Evolutionary conservation across 1,140 invertebrate species (phyloP).

Genomic region (Leptinotarsa lineolata): DNA sequence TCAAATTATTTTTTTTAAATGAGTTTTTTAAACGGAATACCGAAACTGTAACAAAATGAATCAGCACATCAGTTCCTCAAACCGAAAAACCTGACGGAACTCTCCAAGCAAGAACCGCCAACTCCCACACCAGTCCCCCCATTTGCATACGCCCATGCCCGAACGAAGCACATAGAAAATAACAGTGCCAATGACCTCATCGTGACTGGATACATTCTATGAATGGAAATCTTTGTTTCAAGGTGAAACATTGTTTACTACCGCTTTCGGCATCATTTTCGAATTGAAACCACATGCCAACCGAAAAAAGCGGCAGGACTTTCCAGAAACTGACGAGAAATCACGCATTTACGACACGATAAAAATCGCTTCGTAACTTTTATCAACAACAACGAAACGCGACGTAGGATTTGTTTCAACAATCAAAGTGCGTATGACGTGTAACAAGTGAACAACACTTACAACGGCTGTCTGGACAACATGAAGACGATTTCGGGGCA

Average conservation of each 20-base stretch:
- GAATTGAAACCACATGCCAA: background rate
- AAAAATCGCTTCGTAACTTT: background rate
- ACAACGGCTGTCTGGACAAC: background rate
- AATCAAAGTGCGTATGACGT: background rate
- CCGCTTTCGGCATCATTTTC: constrained; percentile 14
- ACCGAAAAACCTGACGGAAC: too few relatives aligned
- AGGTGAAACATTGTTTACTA: constrained; percentile 30
- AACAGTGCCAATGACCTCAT: constrained; percentile 41
- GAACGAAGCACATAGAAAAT: constrained; percentile 25
- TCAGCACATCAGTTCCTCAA: too few relatives aligned
- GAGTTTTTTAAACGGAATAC: too few relatives aligned
- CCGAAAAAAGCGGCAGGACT: background rate
- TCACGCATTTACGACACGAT: background rate
- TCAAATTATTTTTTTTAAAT: too few relatives aligned
- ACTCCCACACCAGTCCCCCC: background rate
- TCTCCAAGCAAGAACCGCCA: too few relatives aligned
- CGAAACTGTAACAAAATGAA: too few relatives aligned
- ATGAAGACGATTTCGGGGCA: constrained; percentile 1
- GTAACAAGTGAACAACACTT: background rate
- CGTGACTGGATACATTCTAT: constrained; percentile 38
- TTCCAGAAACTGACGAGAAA: too few relatives aligned
- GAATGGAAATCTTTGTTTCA: constrained; percentile 40
- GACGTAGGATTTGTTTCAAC: background rate
- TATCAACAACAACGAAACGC: too few relatives aligned
- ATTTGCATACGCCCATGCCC: constrained; percentile 22